Percentiles rank a stretch among this genome's conserved stretches.
Conservation (phyloP, 2,888 invertebrate genomes). For the Lasioglossum marginatum region DNA sequence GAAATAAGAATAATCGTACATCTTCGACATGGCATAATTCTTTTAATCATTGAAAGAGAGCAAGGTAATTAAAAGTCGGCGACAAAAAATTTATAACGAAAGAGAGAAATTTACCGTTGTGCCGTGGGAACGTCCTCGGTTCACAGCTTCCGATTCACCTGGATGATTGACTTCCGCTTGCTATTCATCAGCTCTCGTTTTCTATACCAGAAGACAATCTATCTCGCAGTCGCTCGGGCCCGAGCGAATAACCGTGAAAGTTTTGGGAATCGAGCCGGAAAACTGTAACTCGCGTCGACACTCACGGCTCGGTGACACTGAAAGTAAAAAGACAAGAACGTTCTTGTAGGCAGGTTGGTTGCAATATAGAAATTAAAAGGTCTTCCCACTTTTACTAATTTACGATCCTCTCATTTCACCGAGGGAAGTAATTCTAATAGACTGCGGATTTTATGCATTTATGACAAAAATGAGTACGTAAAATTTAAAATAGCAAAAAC, state of each 20-base stretch:
- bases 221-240: slow-evolving; percentile 48
- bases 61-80: not conserved
- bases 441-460: too few species aligned
- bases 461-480: too few species aligned
- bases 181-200: slow-evolving; percentile 54
- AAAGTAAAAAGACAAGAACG: slow-evolving; percentile 37
- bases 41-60: not conserved
- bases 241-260: slow-evolving; percentile 66
- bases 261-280: slow-evolving; percentile 62
- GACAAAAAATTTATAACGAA: slow-evolving; percentile 9
- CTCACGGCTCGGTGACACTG: slow-evolving; percentile 50
- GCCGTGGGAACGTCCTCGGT: slow-evolving; percentile 65
- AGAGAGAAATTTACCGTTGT: slow-evolving; percentile 45
- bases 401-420: not conserved
- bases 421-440: not conserved
- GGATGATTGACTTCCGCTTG: slow-evolving; percentile 67
- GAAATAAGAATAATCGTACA: not conserved
- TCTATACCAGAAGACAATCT: slow-evolving; percentile 58
- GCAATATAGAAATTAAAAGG: not conserved
- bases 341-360: slow-evolving; percentile 6
- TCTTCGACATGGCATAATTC: not conserved
- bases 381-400: not conserved
- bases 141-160: slow-evolving; percentile 64
- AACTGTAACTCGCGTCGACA: slow-evolving; percentile 48
- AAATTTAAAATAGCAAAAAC: too few species aligned